A percentile compares a stretch with the other conserved stretches of the same genome.
phyloP scores from a whole-genome alignment of 2,888 invertebrate genomes.

The Galerucella nymphaeae region DNA sequence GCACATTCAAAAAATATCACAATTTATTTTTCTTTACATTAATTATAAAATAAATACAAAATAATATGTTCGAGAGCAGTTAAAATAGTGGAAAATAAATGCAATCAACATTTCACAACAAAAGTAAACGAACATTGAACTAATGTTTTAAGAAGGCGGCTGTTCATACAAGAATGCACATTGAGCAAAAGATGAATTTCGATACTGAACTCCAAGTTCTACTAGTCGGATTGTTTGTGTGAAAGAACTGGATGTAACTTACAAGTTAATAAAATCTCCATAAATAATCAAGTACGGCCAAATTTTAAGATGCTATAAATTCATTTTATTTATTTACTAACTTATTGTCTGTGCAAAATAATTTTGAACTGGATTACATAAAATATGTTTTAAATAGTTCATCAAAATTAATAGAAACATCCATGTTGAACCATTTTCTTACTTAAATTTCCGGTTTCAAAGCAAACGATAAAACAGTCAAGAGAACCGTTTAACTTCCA shows the following conservation, averaged over 20 bases:
- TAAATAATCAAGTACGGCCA: background rate
- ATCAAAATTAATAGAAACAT: background rate
- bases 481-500: background rate
- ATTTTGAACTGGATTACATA: background rate
- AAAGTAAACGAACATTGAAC: background rate
- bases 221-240: background rate
- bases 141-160: background rate
- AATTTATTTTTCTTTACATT: slow-evolving; percentile 36
- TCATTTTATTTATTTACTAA: background rate
- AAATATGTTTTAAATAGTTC: background rate
- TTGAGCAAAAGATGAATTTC: background rate
- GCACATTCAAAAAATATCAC: slow-evolving; percentile 53
- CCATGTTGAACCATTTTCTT: background rate
- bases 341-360: background rate
- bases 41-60: slow-evolving; percentile 14
- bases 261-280: background rate
- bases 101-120: slow-evolving; percentile 22
- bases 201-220: background rate
- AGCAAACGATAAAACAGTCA: slow-evolving; percentile 9
- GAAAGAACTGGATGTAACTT: background rate
- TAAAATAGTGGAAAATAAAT: slow-evolving; percentile 45
- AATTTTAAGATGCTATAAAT: background rate
- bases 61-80: slow-evolving; percentile 36
- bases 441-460: slow-evolving; percentile 1
- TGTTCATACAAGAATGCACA: background rate